These are phyloP conservation scores for Cydia amplana DNA, from an alignment of 1,140 invertebrate genomes.

Conservation along the genomic window DNA sequence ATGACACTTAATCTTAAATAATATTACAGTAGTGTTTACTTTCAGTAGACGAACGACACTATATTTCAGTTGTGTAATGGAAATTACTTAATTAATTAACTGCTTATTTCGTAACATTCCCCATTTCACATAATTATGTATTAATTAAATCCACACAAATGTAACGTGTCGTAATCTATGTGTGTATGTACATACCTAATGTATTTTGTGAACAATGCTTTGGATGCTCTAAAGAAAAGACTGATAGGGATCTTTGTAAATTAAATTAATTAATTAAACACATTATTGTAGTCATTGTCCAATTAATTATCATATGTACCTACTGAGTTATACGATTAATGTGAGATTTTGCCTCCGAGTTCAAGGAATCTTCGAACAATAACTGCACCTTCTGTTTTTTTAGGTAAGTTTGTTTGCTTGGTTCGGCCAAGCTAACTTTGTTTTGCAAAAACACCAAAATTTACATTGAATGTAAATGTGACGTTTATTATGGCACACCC, in stretches of 20 bases:
- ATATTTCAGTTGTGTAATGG: background rate
- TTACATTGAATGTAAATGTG: too few relatives aligned
- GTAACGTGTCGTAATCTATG: too few relatives aligned
- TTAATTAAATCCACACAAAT: background rate
- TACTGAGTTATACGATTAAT: background rate
- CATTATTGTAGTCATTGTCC: background rate
- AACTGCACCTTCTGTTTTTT: background rate
- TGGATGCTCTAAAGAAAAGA: background rate
- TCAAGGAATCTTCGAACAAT: background rate
- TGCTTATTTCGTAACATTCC: background rate
- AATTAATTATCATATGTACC: background rate
- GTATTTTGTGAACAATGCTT: background rate
- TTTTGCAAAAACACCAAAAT: too few relatives aligned
- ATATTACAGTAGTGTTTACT: too few relatives aligned
- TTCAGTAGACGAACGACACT: background rate
- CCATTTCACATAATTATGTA: background rate
- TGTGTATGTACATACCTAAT: too few relatives aligned
- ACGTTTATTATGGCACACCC: too few relatives aligned
- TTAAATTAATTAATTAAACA: background rate
- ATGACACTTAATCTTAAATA: too few relatives aligned
- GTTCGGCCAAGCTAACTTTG: too few relatives aligned
- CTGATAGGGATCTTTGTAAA: too few relatives aligned
- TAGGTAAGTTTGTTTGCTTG: too few relatives aligned
- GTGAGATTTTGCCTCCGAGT: background rate
- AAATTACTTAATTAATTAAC: background rate